A percentile compares a stretch with the other conserved stretches of the same genome.
Evolutionary conservation across 2,113 vertebrate species (phyloP).

Genomic region (Catagonus wagneri): DNA sequence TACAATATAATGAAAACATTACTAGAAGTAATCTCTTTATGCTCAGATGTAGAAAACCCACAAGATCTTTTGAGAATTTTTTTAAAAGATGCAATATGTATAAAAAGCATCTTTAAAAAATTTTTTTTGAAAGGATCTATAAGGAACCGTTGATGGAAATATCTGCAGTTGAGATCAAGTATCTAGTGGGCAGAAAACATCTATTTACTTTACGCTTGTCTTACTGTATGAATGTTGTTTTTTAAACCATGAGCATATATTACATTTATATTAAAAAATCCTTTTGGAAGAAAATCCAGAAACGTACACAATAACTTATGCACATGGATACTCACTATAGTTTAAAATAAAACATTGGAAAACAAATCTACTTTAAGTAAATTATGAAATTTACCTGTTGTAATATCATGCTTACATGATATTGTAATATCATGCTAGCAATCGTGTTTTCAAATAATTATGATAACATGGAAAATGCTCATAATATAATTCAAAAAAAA

Average conservation of each 20-base stretch:
- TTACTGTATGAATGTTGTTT: neutral
- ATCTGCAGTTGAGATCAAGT: neutral
- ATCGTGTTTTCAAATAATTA: neutral
- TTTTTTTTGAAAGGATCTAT: neutral
- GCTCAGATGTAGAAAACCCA: neutral
- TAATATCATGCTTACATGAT: neutral
- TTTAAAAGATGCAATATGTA: neutral
- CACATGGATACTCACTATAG: neutral
- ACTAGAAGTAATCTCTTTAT: neutral
- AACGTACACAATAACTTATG: neutral
- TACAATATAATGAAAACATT: neutral
- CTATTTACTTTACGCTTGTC: neutral
- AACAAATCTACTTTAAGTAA: neutral
- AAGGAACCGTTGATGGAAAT: neutral
- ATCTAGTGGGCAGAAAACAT: neutral
- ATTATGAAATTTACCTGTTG: neutral
- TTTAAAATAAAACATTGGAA: neutral
- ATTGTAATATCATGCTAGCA: neutral
- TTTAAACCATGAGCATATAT: neutral
- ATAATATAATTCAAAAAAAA: neutral
- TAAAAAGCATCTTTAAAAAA: neutral
- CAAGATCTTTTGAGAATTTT: neutral
- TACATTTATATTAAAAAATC: constrained; percentile 34
- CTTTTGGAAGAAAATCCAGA: neutral
- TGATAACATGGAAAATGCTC: neutral